Base-by-base conservation (phyloP, 2,113 vertebrate genomes). In the Nesospiza acunhae region DNA sequence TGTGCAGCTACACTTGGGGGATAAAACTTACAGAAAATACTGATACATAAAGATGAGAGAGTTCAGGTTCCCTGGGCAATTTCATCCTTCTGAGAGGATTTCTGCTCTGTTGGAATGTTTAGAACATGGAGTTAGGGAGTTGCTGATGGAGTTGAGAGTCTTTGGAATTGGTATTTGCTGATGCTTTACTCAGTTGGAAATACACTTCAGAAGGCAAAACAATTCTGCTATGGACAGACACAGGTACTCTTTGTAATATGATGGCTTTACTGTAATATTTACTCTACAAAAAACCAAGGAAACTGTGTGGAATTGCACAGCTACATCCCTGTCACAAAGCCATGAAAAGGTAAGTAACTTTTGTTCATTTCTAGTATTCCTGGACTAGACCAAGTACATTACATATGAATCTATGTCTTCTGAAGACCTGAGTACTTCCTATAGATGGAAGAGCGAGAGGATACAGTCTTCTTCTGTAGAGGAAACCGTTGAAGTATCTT, bases 401-500 rank as follows among this genome's bases (percentile, higher is more conserved):
- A 5, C 4, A 5, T 11, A 6, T 27, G 24, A 55, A 46, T 55
- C 28, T 50, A 0, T 60, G 15, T 35, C 50, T 62, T 63, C 15
- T n/a, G 50, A 64, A 88, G n/a, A 59, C 15, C 20, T 20, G 31
- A 56, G 2, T 44, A 22, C 5, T 37, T 83, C 44, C 9, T 15
- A 3, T 1, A 20, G 31, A 15, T 46, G 23, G 23, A 82, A 63
- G 19, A 67, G 31, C 2, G 10, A 64, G 10, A 64, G 55, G 42
- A 58, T 41, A 19, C 2, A 41, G 1, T 33, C 15, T 11, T 28
- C 15, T 8, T 19, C 41, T 5, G 5, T 2, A 49, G n/a, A 28
- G 3, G 13, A 78, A 75, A 47, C 6, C 42, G 6, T 5, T 23
- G 46, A 77, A 68, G 7, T 31, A 3, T 9, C 13, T 77, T 55